Base-by-base conservation (phyloP, 2,797 vertebrate species). In the Acridotheres tristis region DNA sequence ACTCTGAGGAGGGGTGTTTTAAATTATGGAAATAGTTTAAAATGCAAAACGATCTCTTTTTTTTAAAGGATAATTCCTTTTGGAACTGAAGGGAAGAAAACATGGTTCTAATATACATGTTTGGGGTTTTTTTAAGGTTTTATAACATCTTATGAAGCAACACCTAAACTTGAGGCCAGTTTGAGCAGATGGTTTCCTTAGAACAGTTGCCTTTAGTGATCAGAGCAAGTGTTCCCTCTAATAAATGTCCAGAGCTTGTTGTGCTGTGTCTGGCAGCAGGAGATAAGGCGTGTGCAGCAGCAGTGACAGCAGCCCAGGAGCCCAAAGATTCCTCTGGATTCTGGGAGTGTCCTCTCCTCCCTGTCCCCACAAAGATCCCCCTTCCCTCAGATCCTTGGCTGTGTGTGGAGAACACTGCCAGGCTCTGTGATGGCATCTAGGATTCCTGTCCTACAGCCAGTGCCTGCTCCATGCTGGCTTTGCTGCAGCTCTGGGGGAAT, bases 21-120 rank as follows among this genome's bases (percentile, higher is more conserved):
- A 54, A 81, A 61, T n/a, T 7, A 34, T 29, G 19, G 36, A 82
- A 82, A 61, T 53, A 40, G 1, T 80, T 89, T 47, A n/a, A 91
- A 93, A 71, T 62, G 42, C 13, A 30, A 36, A 85, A 19, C 8
- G 48, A 7, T 40, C 2, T 30, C 10, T 7, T 4, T 26, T 26
- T 26, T 66, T 29, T 1, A 3, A 66, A 40, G 3, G 21, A 38
- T 30, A 12, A 18, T 78, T 88, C 65, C 21, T 47, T 45, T 68
- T 6, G 16, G 11, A 68, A 18, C 27, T 2, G 11, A 65, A 11
- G 25, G 50, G 26, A 66, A 48, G 30, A 62, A 62, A 76, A 26
- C 16, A 38, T 7, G 20, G 27, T 4, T 3, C 16, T 40, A 30
- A 27, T 42, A 0, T 20, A 2, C 1, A 3, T 48, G 13, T 58